phyloP scores from a whole-genome alignment of 2,888 invertebrate species.

The Halocaridina rubra region DNA sequence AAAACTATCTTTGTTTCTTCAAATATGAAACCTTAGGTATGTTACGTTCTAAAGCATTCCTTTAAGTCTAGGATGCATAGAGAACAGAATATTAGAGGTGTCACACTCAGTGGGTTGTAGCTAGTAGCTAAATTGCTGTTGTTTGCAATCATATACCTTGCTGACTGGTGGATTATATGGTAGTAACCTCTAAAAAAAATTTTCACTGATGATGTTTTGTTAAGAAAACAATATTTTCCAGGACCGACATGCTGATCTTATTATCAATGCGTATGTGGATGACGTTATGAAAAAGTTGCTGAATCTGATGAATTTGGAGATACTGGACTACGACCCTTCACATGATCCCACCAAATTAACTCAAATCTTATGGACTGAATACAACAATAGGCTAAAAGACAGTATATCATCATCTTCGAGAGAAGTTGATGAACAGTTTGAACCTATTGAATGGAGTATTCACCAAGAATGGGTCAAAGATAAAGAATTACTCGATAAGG shows the following conservation, averaged over 20 bases:
- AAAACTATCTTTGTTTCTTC: no score
- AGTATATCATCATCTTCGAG: not conserved
- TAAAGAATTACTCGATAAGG: constrained; percentile 36
- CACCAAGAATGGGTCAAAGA: constrained; percentile 56
- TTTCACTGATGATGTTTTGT: no score
- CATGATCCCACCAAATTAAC: constrained; percentile 73
- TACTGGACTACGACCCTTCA: constrained; percentile 77
- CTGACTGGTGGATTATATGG: no score
- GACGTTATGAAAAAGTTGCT: constrained; percentile 81
- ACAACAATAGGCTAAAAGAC: not conserved
- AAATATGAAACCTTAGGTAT: no score
- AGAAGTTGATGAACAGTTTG: not conserved
- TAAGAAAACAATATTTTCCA: no score
- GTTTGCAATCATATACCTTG: no score
- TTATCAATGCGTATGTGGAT: constrained; percentile 91
- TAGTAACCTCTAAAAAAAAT: no score
- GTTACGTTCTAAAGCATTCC: no score
- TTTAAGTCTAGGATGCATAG: no score
- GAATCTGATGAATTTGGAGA: constrained; percentile 78
- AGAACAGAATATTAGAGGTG: no score
- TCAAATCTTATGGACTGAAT: not conserved
- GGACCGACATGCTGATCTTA: constrained; percentile 91
- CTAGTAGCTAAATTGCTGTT: no score
- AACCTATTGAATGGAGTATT: constrained; percentile 63
- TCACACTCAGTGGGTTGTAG: no score